phyloP scores from a whole-genome alignment of 2,888 invertebrate species.

The Oscheius sp. region DNA sequence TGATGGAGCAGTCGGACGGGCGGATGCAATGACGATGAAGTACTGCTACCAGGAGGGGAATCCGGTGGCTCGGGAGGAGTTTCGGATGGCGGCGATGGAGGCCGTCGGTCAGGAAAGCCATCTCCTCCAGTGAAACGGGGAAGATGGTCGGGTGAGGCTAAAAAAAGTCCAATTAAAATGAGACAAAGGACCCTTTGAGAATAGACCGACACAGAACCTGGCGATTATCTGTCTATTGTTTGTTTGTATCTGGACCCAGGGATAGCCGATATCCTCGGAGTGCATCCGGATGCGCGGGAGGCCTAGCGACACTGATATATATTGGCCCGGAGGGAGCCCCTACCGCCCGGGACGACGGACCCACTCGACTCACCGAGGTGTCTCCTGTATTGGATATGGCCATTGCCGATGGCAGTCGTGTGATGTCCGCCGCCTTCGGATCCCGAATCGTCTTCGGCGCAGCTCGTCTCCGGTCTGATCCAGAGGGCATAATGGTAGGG shows the following conservation, averaged over 20 bases:
- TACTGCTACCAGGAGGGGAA: slow-evolving; percentile 47
- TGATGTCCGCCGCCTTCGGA: slow-evolving; percentile 35
- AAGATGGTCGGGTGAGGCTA: slow-evolving; percentile 33
- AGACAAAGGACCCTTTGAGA: neutral
- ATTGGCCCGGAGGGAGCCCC: slow-evolving; percentile 27
- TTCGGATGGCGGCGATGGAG: slow-evolving; percentile 47
- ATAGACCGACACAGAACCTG: neutral
- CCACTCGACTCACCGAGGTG: slow-evolving; percentile 26
- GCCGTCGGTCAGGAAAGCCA: slow-evolving; percentile 48
- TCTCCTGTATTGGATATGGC: slow-evolving; percentile 34
- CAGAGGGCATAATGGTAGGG: slow-evolving; percentile 72
- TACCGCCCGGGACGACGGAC: neutral
- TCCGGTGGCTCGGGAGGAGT: slow-evolving; percentile 57
- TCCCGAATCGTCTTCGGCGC: slow-evolving; percentile 44
- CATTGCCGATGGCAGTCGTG: slow-evolving; percentile 29
- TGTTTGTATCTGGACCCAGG: neutral
- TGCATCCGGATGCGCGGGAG: slow-evolving; percentile 34
- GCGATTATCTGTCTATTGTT: slow-evolving; percentile 21
- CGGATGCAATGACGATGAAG: slow-evolving; percentile 18
- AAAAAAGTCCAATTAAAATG: neutral
- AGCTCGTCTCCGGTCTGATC: slow-evolving; percentile 66
- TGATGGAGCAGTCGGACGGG: slow-evolving; percentile 18
- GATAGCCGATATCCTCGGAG: slow-evolving; percentile 28
- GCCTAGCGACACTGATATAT: slow-evolving; percentile 36
- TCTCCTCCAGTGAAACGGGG: slow-evolving; percentile 29